Evolutionary conservation across 2,888 invertebrate genomes (phyloP), one percentile per base, ranked within the genome.

Genomic region (Cephus spinipes): DNA sequence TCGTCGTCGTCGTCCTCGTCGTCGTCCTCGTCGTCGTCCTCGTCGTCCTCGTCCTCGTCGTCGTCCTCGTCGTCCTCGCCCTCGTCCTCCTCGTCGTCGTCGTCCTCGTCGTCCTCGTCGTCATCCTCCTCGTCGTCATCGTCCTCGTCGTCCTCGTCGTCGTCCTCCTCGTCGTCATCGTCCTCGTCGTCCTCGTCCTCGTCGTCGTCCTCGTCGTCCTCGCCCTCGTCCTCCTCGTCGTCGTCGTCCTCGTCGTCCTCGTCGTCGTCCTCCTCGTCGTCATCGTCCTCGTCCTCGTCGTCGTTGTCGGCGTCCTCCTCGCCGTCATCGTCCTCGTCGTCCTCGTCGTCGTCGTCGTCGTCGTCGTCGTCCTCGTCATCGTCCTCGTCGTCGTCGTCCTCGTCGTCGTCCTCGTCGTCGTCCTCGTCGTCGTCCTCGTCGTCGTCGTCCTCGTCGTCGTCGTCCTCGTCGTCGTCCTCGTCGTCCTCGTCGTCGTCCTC

Each of bases 321-420:
- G n/a, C n/a, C n/a, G n/a, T n/a, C n/a, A n/a, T n/a, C n/a, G 68
- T 68, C 68, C 12, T 68, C 68, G 68, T 68, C 68, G 68, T 68
- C 68, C 68, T 68, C 68, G 68, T 68, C 68, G 68, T 23, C 68
- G 68, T 68, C 68, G 68, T 68, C 68, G 68, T 68, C 68, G 68
- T 68, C 68, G 68, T 68, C 68, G 68, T 68, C 68, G 68, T 68
- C 23, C 12, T 68, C 68, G 12, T 68, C 68, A 23, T 68, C 68
- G 68, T 68, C 68, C 12, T 68, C 68, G 68, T 68, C 68, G 68
- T 68, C 68, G 68, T 68, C 68, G 68, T 68, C 68, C 68, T 68
- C 68, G 68, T 68, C 68, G 12, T 68, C 68, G 68, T 68, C 68
- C 12, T 68, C 68, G 68, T 23, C 68, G 68, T 68, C 68, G 68